Base-by-base conservation (phyloP, 2,797 vertebrate species). In the Scolopax rusticola region DNA sequence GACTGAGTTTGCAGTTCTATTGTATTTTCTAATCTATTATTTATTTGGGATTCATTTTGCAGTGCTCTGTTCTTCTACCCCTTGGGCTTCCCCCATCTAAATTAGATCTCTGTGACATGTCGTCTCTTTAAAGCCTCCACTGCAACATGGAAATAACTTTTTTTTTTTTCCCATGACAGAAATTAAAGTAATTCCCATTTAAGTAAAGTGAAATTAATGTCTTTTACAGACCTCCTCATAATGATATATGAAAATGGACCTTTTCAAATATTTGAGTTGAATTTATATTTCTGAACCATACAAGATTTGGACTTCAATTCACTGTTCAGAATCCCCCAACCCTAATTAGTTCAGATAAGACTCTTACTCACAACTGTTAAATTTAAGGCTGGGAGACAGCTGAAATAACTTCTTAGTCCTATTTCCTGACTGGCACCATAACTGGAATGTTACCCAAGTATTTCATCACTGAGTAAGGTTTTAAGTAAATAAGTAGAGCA, bases 21-120 rank as follows among this genome's bases (percentile, higher is more conserved):
- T 95, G 74, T 94, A 53, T 92, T 95, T 95, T 96, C 81, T 96
- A 82, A 96, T 95, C 86, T 95, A 95, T 95, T 96, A 94, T 96
- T 95, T 95, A 93, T 95, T 93, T 87, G 45, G 48, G 67, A 84
- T 95, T 95, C 90, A 84, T 96, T 96, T 87, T 97, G 30, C 77
- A 77, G 38, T 41, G 27, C 61, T 96, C 84, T 75, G 77, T 84
- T 90, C 56, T 90, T 90, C 88, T 77, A 87, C 75, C 88, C 88
- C 75, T 95, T 95, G 90, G 94, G 92, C 80, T 93, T 96, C 88
- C 41, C 75, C 75, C 81, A 89, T 90, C 88, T 90, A 91, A 95
- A 93, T 95, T 89, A 95, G 77, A 87, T 93, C 89, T 80, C 4
- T 67, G 28, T 87, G 77, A 80, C 81, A 91, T 67, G 40, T 86